Percentiles rank a stretch among this genome's conserved stretches.
Evolutionary conservation across 1,140 invertebrate genomes (phyloP).

Genomic region (Bursaphelenchus mucronatus): DNA sequence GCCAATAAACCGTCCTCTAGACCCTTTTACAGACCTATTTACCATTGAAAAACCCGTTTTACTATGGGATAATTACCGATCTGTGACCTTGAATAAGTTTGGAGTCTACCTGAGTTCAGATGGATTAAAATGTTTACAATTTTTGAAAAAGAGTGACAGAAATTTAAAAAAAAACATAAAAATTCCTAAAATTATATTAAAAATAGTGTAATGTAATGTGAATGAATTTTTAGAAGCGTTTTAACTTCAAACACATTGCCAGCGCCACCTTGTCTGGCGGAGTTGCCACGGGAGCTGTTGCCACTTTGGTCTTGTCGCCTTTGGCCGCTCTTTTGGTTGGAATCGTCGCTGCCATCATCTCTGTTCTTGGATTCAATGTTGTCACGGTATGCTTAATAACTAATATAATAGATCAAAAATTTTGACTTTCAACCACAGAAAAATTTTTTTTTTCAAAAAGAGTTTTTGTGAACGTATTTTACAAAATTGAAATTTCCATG

Average conservation of each 20-base stretch:
- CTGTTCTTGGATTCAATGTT: constrained; percentile 59
- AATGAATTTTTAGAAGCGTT: constrained; percentile 23
- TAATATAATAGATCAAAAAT: not conserved
- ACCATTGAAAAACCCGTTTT: constrained; percentile 6
- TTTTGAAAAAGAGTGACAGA: too few species aligned
- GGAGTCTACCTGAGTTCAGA: too few species aligned
- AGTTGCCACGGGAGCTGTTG: constrained; percentile 63
- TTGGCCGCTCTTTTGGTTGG: constrained; percentile 63
- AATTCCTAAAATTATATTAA: constrained; percentile 12
- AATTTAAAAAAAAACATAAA: not conserved
- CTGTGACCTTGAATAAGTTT: too few species aligned
- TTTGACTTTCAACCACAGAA: constrained; percentile 59
- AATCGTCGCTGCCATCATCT: constrained; percentile 61
- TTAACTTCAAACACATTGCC: constrained; percentile 63
- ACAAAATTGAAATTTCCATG: constrained; percentile 18
- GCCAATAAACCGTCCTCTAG: too few species aligned
- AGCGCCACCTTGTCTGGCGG: constrained; percentile 65
- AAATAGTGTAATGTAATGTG: not conserved
- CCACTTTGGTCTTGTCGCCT: constrained; percentile 66
- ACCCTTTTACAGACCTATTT: not conserved
- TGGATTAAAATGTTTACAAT: too few species aligned
- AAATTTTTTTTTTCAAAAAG: constrained; percentile 19
- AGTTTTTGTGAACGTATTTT: not conserved
- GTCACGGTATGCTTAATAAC: not conserved
- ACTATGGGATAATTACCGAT: not conserved